Evolutionary conservation across 2,888 invertebrate species (phyloP).

Genomic region (Chaitophorus viminalis): DNA sequence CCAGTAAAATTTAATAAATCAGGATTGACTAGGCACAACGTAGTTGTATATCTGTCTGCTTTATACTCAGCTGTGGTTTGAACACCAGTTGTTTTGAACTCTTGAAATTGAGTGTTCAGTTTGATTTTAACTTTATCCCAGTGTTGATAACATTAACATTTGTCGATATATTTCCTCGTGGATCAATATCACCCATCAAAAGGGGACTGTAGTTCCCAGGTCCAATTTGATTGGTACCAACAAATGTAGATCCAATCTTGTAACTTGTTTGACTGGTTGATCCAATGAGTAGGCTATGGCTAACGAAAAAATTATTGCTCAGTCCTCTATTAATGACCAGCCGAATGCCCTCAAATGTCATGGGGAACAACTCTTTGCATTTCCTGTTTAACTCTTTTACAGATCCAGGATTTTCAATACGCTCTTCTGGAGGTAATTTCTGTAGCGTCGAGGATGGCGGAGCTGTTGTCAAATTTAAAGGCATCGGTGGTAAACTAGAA

Average conservation of each 20-base stretch:
- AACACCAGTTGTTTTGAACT: slow-evolving; percentile 84
- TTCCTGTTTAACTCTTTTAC: slow-evolving; percentile 96
- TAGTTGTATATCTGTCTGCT: slow-evolving; percentile 86
- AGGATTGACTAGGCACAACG: slow-evolving; percentile 89
- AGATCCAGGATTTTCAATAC: slow-evolving; percentile 82
- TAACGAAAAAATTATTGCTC: slow-evolving; percentile 97
- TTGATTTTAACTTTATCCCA: slow-evolving; percentile 82
- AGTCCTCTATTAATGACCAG: slow-evolving; percentile 94
- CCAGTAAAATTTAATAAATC: slow-evolving; percentile 85
- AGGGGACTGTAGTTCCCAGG: slow-evolving; percentile 94
- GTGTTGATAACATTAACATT: slow-evolving; percentile 94
- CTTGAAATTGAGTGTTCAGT: slow-evolving; percentile 91
- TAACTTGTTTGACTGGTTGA: slow-evolving; percentile 75
- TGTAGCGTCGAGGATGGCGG: slow-evolving; percentile 60
- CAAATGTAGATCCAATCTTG: slow-evolving; percentile 96
- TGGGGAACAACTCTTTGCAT: slow-evolving; percentile 97
- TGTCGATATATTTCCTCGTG: slow-evolving; percentile 94
- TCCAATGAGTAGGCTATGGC: slow-evolving; percentile 93
- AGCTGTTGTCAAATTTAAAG: slow-evolving; percentile 63
- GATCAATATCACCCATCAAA: slow-evolving; percentile 94
- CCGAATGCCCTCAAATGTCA: slow-evolving; percentile 96
- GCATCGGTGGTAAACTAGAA: slow-evolving; percentile 64
- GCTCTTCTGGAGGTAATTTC: slow-evolving; percentile 47
- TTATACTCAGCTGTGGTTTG: slow-evolving; percentile 90
- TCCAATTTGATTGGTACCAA: slow-evolving; percentile 87